These are phyloP conservation scores for Halictus ligatus DNA, from an alignment of 2,888 invertebrate species.

Conservation along the genomic window DNA sequence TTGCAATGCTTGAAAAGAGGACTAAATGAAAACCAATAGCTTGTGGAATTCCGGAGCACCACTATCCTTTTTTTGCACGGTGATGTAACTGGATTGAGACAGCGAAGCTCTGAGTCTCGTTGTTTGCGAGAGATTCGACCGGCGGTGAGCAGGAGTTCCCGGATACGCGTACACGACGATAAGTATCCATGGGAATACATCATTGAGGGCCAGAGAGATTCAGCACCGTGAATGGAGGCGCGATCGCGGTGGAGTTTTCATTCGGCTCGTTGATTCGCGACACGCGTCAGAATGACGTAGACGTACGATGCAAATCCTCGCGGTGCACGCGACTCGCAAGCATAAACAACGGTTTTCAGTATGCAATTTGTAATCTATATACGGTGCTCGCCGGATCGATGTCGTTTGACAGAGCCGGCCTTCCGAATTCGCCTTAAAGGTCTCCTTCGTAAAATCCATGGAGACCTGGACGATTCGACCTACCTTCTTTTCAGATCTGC, in stretches of 20 bases:
- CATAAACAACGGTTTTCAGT: conserved; percentile 11
- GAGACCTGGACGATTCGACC: neutral
- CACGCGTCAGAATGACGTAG: conserved; percentile 65
- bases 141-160: conserved; percentile 34
- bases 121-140: conserved; percentile 1
- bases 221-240: conserved; percentile 59
- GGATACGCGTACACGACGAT: conserved; percentile 37
- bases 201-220: conserved; percentile 46
- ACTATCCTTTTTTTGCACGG: neutral
- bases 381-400: conserved; percentile 4
- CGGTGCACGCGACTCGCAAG: conserved; percentile 39
- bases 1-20: too few species aligned
- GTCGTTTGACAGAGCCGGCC: neutral
- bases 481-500: neutral
- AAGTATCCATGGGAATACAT: conserved; percentile 56
- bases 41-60: neutral
- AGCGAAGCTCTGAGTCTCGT: too few species aligned
- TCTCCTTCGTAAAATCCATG: conserved; percentile 9
- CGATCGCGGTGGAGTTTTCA: conserved; percentile 46
- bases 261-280: conserved; percentile 60
- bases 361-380: conserved; percentile 38
- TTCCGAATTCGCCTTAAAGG: conserved; percentile 15
- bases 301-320: conserved; percentile 64
- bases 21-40: neutral
- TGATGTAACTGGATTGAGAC: neutral